Base-by-base conservation (phyloP, 2,113 vertebrate genomes). In the Natator depressus region DNA sequence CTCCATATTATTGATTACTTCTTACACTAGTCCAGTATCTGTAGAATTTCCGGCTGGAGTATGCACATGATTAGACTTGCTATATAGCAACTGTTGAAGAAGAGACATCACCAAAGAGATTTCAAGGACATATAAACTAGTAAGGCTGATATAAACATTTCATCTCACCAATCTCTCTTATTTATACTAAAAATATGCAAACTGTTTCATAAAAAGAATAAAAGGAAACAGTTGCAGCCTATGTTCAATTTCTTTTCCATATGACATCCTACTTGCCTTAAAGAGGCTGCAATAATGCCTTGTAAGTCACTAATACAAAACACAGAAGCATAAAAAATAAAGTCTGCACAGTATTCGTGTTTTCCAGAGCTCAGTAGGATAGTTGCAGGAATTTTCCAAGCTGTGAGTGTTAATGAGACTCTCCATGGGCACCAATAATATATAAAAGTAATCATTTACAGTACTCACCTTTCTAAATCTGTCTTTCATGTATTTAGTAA, bases 391-490 rank as follows among this genome's bases (percentile, higher is more conserved):
- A 93, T 92, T 96, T 87, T 91, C 89, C 97, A 96, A 95, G 98
- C 98, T 98, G 97, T 85, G 98, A 4, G 86, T 97, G 95, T 96
- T 98, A 98, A 98, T 98, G 96, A 98, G 96, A 94, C 89, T 94
- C 91, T 97, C 92, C 92, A 93, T 78, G 91, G 93, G 91, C 86
- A 94, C 91, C 69, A 86, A 85, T 98, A 97, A 95, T 96, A 95
- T 93, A 95, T 95, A 96, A 98, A 98, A 98, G 95, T 89, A 95
- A 97, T 96, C 94, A 96, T 86, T 94, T 96, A 89, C 95, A n/a
- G 62, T 96, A 97, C 82, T 97, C 97, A 97, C 85, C 93, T 82
- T 97, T 92, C 94, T 92, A 86, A 95, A 93, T 89, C 50, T 94
- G 78, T 89, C 87, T 82, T 95, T 82, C 85, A 35, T 92, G 90